phyloP scores from a whole-genome alignment of 2,888 invertebrate species.

The Drosophila mayaguana region DNA sequence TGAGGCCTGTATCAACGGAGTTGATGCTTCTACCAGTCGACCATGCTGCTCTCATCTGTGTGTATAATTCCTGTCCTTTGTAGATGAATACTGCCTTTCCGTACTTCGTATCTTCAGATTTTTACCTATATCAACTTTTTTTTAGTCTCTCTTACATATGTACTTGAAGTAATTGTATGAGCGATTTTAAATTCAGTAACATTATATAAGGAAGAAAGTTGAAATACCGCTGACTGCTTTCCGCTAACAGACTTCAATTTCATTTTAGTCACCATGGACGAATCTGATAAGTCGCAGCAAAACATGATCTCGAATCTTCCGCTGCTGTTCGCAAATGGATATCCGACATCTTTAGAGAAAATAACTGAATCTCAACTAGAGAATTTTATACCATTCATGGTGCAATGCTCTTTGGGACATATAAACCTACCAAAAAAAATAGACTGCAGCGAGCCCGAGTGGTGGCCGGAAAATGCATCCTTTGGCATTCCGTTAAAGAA shows the following conservation, averaged over 20 bases:
- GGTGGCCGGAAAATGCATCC: constrained; percentile 90
- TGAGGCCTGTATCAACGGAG: too few species aligned
- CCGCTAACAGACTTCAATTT: background rate
- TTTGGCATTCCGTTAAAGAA: constrained; percentile 88
- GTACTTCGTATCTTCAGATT: too few species aligned
- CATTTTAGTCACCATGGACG: constrained; percentile 77
- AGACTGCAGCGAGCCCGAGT: constrained; percentile 87
- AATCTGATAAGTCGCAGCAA: constrained; percentile 83
- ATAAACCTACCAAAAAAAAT: constrained; percentile 85
- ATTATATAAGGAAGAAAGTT: background rate
- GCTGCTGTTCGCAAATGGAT: constrained; percentile 89
- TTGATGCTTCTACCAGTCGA: too few species aligned
- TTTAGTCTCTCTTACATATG: too few species aligned
- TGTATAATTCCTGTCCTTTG: too few species aligned
- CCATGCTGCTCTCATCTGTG: too few species aligned
- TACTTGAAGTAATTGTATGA: too few species aligned
- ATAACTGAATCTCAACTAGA: constrained; percentile 88
- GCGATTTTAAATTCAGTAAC: too few species aligned
- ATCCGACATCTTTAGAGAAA: constrained; percentile 89
- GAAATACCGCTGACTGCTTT: background rate
- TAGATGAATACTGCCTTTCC: too few species aligned
- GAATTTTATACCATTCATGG: constrained; percentile 91
- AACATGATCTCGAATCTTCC: constrained; percentile 91
- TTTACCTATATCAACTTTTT: too few species aligned
- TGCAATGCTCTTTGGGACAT: constrained; percentile 90